Base-by-base conservation (phyloP, 2,888 invertebrate genomes). In the Dryomyza anilis region DNA sequence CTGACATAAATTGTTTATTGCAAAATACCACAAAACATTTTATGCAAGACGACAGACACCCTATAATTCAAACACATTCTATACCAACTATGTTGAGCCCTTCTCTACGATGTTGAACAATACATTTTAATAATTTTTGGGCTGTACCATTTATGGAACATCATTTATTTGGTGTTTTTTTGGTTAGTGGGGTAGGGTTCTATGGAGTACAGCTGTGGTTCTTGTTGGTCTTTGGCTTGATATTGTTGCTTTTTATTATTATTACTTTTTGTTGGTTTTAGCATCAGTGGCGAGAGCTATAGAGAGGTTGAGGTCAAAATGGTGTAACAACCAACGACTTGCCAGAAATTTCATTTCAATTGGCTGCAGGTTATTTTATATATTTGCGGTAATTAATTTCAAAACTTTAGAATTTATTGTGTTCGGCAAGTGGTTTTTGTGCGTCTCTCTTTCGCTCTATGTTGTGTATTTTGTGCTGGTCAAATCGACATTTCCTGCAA, bases 1-100 rank as follows among this genome's bases (percentile, higher is more conserved):
- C 25, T 53, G 61, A 43, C 61, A 61, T 61, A 23, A 55, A 55
- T 55, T 58, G 63, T 63, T 56, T 56, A 63, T 56, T 56, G 12
- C 4, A 23, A 63, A 56, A 63, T 33, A 33, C 63, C 63, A 63
- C 46, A 63, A 56, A 46, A 63, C 56, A 46, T 56, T 63, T 48
- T 23, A 63, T n/a, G n/a, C n/a, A n/a, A n/a, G n/a, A n/a, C n/a
- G n/a, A n/a, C n/a, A n/a, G n/a, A n/a, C n/a, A n/a, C n/a, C n/a
- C n/a, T n/a, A n/a, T n/a, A n/a, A n/a, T n/a, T n/a, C n/a, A n/a
- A n/a, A n/a, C n/a, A n/a, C n/a, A n/a, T n/a, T n/a, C n/a, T n/a
- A n/a, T n/a, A n/a, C n/a, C n/a, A n/a, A n/a, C n/a, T n/a, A n/a
- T n/a, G n/a, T n/a, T n/a, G n/a, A n/a, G n/a, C n/a, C n/a, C n/a